phyloP scores from a whole-genome alignment of 2,113 vertebrate species.

The Seriola aureovittata region DNA sequence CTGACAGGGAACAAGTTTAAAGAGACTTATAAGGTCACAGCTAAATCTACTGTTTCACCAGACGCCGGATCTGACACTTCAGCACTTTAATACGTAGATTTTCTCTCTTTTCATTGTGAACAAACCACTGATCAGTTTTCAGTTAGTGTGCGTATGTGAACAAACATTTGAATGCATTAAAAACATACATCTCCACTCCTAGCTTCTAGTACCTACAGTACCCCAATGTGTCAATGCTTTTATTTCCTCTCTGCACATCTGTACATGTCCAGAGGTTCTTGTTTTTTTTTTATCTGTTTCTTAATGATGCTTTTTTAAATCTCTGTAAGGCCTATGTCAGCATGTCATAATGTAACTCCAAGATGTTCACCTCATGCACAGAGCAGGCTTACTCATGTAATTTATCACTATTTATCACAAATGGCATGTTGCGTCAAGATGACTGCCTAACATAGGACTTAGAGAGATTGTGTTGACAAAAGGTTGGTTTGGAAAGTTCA shows the following conservation, averaged over 20 bases:
- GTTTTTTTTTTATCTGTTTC: not conserved
- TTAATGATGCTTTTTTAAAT: not conserved
- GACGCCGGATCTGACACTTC: conserved; percentile 52
- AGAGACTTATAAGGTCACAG: conserved; percentile 26
- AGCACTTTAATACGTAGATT: conserved; percentile 71
- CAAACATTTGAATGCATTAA: conserved; percentile 31
- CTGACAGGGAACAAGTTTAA: conserved; percentile 22
- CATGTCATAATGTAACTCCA: conserved; percentile 23
- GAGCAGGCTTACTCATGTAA: conserved; percentile 28
- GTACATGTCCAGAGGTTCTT: conserved; percentile 6
- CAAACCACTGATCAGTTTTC: conserved; percentile 28
- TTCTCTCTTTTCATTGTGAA: conserved; percentile 24
- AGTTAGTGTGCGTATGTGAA: conserved; percentile 5
- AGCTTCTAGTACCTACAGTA: not conserved
- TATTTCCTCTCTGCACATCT: conserved; percentile 1
- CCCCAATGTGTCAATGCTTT: not conserved
- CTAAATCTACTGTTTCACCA: conserved; percentile 48
- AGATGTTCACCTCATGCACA: conserved; percentile 30
- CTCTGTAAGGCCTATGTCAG: conserved; percentile 37
- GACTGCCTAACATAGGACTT: conserved; percentile 20
- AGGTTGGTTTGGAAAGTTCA: conserved; percentile 42
- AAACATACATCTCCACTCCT: not conserved
- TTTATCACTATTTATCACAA: conserved; percentile 31
- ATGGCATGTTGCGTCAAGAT: conserved; percentile 29
- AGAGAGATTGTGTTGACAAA: conserved; percentile 10